Conservation (phyloP, 2,888 invertebrate species). For the Drosophila yooni region DNA sequence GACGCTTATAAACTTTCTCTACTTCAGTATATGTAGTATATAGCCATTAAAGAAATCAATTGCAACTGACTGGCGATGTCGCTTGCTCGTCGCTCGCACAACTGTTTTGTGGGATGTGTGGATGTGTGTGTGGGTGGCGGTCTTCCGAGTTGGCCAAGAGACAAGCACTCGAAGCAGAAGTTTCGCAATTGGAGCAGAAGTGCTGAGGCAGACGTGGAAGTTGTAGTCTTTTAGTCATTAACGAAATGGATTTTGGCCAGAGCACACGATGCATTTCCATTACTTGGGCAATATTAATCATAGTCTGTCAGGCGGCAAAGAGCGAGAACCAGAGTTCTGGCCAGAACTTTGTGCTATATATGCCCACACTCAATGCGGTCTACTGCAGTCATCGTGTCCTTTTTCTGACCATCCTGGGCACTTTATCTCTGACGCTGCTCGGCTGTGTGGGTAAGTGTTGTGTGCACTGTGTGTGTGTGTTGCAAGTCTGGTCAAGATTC, state of each 20-base stretch:
- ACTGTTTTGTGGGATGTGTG: constrained; percentile 36
- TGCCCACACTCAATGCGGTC: constrained; percentile 9
- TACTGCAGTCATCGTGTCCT: constrained; percentile 41
- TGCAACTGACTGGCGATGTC: constrained; percentile 27
- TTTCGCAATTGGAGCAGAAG: not conserved
- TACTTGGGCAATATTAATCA: constrained; percentile 46
- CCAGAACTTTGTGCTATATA: constrained; percentile 14
- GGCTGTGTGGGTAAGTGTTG: constrained; percentile 57
- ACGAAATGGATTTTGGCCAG: constrained; percentile 65
- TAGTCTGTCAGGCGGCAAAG: constrained; percentile 39
- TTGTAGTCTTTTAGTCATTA: constrained; percentile 53
- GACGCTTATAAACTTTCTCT: not conserved
- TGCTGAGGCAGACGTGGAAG: not conserved
- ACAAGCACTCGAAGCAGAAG: constrained; percentile 7
- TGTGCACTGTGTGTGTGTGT: not conserved
- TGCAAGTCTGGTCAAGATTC: not conserved
- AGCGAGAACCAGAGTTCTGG: constrained; percentile 15
- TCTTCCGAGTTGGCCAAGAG: not conserved
- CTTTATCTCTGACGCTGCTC: constrained; percentile 30
- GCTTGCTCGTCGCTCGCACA: constrained; percentile 11
- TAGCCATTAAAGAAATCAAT: not conserved
- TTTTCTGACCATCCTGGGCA: constrained; percentile 33
- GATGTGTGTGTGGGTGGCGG: not conserved
- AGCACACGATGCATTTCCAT: constrained; percentile 60
- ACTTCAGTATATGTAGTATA: not conserved